Base-by-base conservation (phyloP, 1,140 invertebrate genomes). In the Tetraneura akinire region DNA sequence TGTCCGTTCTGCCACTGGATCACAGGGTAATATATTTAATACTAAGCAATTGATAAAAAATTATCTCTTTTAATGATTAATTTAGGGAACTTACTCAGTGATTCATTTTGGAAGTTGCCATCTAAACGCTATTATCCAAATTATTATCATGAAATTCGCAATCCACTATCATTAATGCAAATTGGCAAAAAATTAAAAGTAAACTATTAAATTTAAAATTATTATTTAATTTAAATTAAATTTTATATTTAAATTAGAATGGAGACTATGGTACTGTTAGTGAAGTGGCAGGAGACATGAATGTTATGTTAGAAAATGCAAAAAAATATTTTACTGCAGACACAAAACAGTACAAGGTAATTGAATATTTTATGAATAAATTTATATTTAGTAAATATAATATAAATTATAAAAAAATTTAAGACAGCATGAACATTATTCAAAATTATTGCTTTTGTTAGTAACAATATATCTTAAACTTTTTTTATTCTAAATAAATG, bases 281-380 rank as follows among this genome's bases (percentile, higher is more conserved):
- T 81, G 94, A 98, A 86, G 90, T 98, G 78, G 93, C 94, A n/a
- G 92, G 91, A 1, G 97, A 99, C 85, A 90, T 99, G 88, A 97
- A 97, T 85, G 91, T 98, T n/a, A 97, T 99, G 92, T 97, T 99
- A 88, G 94, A 98, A 85, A 99, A 98, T 88, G 96, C 97, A 10
- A 96, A 96, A 85, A 92, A 92, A 83, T 99, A 98, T 86, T 98
- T 98, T 85, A 87, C 93, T 71, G 91, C 93, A 55, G 93, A 93
- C 73, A 96, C 95, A 5, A 90, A 91, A 83, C 87, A 98, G 37
- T 98, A 96, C 83, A 94, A 94, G 86, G 92, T 91, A 86, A 84
- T 82, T 80, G 47, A 49, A 14, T 51, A 64, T 62, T 49, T 47
- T 62, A 6, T 29, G 9, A 45, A 11, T 16, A 45, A 42, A 29